Evolutionary conservation across 2,888 invertebrate genomes (phyloP).

Genomic region (Tipula helvola): DNA sequence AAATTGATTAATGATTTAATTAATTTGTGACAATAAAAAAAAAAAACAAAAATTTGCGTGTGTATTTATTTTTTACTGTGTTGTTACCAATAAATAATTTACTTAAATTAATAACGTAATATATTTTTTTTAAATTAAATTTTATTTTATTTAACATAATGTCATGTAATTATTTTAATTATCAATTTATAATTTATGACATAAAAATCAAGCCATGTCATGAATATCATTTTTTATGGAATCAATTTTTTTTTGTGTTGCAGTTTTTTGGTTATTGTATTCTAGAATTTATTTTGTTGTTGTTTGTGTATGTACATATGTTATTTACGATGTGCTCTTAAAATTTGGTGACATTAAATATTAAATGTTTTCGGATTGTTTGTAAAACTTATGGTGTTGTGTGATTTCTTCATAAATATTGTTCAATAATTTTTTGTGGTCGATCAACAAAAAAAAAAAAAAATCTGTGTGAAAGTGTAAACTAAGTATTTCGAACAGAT

Average conservation of each 20-base stretch:
- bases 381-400: background rate
- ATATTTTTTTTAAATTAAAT: background rate
- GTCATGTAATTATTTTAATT: background rate
- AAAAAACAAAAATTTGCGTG: background rate
- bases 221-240: background rate
- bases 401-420: too few species aligned
- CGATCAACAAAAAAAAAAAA: too few species aligned
- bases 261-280: background rate
- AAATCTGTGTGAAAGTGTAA: too few species aligned
- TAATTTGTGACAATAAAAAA: background rate
- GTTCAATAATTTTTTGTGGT: too few species aligned
- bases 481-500: too few species aligned
- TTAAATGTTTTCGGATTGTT: background rate
- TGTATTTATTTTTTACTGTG: background rate
- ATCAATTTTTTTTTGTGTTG: too few species aligned
- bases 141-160: background rate
- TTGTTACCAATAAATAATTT: background rate
- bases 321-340: background rate
- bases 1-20: background rate
- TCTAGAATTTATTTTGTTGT: background rate
- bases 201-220: background rate
- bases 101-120: background rate
- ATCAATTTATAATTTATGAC: background rate
- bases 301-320: background rate
- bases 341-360: background rate